Evolutionary conservation across 2,113 vertebrate species (phyloP).

Genomic region (Channa maculata): DNA sequence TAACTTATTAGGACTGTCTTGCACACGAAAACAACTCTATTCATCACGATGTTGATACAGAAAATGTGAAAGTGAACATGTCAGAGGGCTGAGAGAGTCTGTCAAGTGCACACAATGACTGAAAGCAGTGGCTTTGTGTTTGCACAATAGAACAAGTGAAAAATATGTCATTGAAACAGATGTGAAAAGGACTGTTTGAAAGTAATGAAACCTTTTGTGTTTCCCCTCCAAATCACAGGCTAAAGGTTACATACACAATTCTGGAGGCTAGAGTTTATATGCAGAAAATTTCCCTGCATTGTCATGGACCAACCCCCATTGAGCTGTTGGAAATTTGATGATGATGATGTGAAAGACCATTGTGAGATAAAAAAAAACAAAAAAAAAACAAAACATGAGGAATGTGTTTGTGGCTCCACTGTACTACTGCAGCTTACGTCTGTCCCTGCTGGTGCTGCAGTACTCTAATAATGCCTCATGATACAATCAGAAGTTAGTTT

Average conservation of each 20-base stretch:
- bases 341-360: constrained; percentile 38
- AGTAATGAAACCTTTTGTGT: constrained; percentile 22
- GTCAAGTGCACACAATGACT: neutral
- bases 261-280: constrained; percentile 42
- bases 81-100: constrained; percentile 20
- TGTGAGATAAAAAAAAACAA: constrained; percentile 14
- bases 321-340: constrained; percentile 35
- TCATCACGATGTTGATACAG: constrained; percentile 1
- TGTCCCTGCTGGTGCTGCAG: constrained; percentile 11
- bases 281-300: constrained; percentile 6
- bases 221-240: constrained; percentile 1
- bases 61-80: neutral
- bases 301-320: constrained; percentile 17
- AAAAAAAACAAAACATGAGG: constrained; percentile 3
- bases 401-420: constrained; percentile 4
- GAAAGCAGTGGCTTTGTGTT: constrained; percentile 29
- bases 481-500: constrained; percentile 42
- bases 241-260: constrained; percentile 24
- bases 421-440: neutral
- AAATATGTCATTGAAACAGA: constrained; percentile 1
- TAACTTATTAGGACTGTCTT: constrained; percentile 9
- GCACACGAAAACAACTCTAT: constrained; percentile 11
- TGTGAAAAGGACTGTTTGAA: neutral
- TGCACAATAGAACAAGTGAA: constrained; percentile 7
- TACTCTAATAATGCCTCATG: constrained; percentile 20